phyloP scores from a whole-genome alignment of 2,113 vertebrate genomes.

The Euleptes europaea region DNA sequence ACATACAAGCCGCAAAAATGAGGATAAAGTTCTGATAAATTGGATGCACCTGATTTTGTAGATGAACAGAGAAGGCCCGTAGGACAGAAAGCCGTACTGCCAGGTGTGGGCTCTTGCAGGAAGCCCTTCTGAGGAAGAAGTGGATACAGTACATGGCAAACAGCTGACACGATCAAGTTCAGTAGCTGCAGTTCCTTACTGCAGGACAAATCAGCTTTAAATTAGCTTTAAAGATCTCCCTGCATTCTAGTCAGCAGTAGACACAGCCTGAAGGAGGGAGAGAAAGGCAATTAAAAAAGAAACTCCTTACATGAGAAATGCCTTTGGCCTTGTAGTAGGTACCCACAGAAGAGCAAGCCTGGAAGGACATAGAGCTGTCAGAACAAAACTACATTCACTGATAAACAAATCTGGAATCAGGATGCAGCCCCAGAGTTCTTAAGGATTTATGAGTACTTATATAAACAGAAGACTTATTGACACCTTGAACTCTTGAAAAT shows the following conservation, averaged over 20 bases:
- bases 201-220: neutral
- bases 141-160: neutral
- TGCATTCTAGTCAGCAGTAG: neutral
- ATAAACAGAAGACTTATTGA: too few species aligned
- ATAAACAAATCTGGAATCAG: neutral
- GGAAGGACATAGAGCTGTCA: neutral
- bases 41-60: constrained; percentile 8
- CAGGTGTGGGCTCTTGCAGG: neutral
- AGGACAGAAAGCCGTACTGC: neutral
- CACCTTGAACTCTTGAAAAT: too few species aligned
- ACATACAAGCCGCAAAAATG: neutral
- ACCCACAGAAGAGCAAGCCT: neutral
- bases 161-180: neutral
- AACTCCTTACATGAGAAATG: neutral
- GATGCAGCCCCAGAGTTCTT: neutral
- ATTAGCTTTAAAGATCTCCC: neutral
- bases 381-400: neutral
- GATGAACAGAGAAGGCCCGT: neutral
- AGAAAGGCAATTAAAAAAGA: neutral
- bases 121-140: neutral
- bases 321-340: neutral
- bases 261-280: neutral
- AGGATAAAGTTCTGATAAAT: neutral
- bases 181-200: neutral
- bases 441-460: neutral